phyloP scores from a whole-genome alignment of 2,797 vertebrate species.

The Eulemur albifrons region DNA sequence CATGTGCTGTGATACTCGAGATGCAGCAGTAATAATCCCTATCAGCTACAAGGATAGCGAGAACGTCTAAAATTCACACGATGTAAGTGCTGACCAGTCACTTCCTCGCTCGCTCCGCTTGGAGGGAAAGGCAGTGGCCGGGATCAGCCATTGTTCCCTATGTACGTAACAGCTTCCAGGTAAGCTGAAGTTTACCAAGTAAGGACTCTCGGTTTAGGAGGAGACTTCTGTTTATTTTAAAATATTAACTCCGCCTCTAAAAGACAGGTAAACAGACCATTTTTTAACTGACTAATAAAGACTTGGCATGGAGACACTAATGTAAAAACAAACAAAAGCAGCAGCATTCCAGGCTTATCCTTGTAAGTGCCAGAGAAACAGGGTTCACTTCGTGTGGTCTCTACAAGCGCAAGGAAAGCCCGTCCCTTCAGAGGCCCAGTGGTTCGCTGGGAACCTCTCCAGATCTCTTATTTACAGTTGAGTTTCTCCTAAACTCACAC shows the following conservation, averaged over 20 bases:
- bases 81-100: background rate
- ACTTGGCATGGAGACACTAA: conserved; percentile 4
- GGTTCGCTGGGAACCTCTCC: conserved; percentile 74
- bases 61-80: background rate
- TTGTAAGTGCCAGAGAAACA: conserved; percentile 70
- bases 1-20: background rate
- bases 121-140: background rate
- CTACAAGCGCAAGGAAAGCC: conserved; percentile 70
- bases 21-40: background rate
- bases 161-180: background rate
- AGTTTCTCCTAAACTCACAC: conserved; percentile 67
- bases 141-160: background rate
- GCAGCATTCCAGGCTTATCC: conserved; percentile 66
- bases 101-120: background rate
- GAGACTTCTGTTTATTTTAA: conserved; percentile 63
- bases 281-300: conserved; percentile 74
- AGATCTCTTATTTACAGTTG: conserved; percentile 73
- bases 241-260: conserved; percentile 55
- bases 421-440: conserved; percentile 69
- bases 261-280: conserved; percentile 63
- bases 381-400: conserved; percentile 73
- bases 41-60: background rate
- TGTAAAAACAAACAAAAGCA: conserved; percentile 46
- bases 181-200: conserved; percentile 51
- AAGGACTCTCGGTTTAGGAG: conserved; percentile 47